Percentiles rank a stretch among this genome's conserved stretches.
Conservation (phyloP, 2,888 invertebrate species). For the Diadromus collaris region DNA sequence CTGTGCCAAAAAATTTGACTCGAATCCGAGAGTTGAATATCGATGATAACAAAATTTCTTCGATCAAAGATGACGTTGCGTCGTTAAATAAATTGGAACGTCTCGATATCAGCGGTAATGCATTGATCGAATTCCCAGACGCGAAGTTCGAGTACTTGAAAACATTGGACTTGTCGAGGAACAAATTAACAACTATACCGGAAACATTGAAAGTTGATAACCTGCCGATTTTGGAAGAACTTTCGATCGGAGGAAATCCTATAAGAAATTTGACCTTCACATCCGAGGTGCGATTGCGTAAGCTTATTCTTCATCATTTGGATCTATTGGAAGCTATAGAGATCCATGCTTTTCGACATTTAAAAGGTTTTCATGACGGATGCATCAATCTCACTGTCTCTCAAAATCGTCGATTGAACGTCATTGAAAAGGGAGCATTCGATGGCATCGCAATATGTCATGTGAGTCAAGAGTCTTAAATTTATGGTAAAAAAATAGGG, state of each 20-base stretch:
- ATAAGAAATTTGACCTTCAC: constrained; percentile 81
- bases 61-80: constrained; percentile 55
- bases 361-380: constrained; percentile 70
- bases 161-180: constrained; percentile 82
- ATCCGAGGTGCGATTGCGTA: constrained; percentile 80
- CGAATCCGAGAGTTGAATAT: constrained; percentile 65
- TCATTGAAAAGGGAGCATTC: constrained; percentile 76
- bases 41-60: constrained; percentile 68
- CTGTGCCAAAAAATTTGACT: constrained; percentile 59
- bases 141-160: constrained; percentile 79
- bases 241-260: constrained; percentile 82
- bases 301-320: constrained; percentile 78
- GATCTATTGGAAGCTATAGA: constrained; percentile 66
- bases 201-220: constrained; percentile 79
- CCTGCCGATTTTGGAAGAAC: constrained; percentile 81
- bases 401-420: constrained; percentile 79
- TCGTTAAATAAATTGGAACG: constrained; percentile 60
- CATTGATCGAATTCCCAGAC: constrained; percentile 80
- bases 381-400: constrained; percentile 82
- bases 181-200: constrained; percentile 80
- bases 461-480: constrained; percentile 78
- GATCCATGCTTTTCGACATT: constrained; percentile 81
- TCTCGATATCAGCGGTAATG: constrained; percentile 73
- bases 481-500: too few relatives aligned
- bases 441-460: constrained; percentile 81